A percentile compares a stretch with the other conserved stretches of the same genome.
Conservation (phyloP, 2,113 vertebrate species). For the Choloepus hoffmanni region DNA sequence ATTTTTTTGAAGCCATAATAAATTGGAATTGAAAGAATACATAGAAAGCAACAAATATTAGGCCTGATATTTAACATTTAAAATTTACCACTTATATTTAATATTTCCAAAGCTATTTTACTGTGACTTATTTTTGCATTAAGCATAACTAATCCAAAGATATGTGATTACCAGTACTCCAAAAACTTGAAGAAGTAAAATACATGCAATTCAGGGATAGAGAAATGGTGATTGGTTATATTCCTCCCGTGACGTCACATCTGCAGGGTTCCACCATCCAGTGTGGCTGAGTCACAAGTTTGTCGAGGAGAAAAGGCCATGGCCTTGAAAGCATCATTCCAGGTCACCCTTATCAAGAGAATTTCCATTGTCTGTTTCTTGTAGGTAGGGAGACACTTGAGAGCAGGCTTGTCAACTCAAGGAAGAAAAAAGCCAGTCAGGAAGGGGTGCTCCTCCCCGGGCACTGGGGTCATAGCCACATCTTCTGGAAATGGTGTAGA, state of each 20-base stretch:
- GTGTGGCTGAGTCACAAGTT: not conserved
- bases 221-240: not conserved
- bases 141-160: not conserved
- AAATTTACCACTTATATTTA: not conserved
- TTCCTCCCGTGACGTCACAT: not conserved
- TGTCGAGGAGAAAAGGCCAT: not conserved
- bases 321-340: not conserved
- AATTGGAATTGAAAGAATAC: not conserved
- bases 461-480: not conserved
- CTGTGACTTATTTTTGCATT: not conserved
- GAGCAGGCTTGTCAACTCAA: not conserved
- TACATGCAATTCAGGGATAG: not conserved
- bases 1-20: not conserved
- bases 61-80: conserved; percentile 3
- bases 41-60: not conserved
- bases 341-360: not conserved
- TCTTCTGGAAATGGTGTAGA: not conserved
- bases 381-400: not conserved
- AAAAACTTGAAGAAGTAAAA: not conserved
- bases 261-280: not conserved
- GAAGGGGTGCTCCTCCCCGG: not conserved
- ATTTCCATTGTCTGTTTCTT: not conserved
- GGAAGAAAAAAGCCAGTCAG: not conserved
- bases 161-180: not conserved
- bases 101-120: not conserved